phyloP scores from a whole-genome alignment of 2,797 vertebrate genomes.

The Ambastaia sidthimunki region DNA sequence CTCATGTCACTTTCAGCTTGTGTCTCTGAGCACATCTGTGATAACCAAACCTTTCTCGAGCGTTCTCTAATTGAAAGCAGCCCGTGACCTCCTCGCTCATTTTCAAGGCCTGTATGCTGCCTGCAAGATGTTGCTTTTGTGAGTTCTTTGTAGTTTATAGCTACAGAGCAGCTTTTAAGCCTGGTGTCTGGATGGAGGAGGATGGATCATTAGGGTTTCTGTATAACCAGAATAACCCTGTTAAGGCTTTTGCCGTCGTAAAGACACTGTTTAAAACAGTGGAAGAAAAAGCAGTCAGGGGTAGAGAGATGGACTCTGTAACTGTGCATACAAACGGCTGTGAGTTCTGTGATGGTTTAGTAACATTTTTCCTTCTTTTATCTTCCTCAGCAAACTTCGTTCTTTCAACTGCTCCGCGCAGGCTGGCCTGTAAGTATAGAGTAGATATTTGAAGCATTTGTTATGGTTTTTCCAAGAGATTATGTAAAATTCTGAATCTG shows the following conservation, averaged over 20 bases:
- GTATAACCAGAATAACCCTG: not conserved
- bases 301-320: not conserved
- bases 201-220: slow-evolving; percentile 11
- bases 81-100: slow-evolving; percentile 20
- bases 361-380: slow-evolving; percentile 16
- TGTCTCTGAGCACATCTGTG: slow-evolving; percentile 16
- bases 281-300: not conserved
- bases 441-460: not conserved
- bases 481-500: not conserved
- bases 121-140: slow-evolving; percentile 35
- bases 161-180: slow-evolving; percentile 38
- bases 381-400: slow-evolving; percentile 78
- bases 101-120: slow-evolving; percentile 7
- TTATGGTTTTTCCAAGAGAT: not conserved
- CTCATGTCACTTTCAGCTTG: slow-evolving; percentile 14
- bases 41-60: slow-evolving; percentile 13
- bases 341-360: not conserved
- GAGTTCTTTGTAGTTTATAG: slow-evolving; percentile 39
- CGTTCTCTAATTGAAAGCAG: slow-evolving; percentile 45
- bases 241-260: slow-evolving; percentile 20
- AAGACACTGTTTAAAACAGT: not conserved
- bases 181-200: not conserved
- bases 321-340: too few species aligned
- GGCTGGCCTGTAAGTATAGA: slow-evolving; percentile 89
- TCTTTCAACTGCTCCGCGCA: slow-evolving; percentile 83